Conservation (phyloP, 1,140 invertebrate genomes). For the Drosophila tani region DNA sequence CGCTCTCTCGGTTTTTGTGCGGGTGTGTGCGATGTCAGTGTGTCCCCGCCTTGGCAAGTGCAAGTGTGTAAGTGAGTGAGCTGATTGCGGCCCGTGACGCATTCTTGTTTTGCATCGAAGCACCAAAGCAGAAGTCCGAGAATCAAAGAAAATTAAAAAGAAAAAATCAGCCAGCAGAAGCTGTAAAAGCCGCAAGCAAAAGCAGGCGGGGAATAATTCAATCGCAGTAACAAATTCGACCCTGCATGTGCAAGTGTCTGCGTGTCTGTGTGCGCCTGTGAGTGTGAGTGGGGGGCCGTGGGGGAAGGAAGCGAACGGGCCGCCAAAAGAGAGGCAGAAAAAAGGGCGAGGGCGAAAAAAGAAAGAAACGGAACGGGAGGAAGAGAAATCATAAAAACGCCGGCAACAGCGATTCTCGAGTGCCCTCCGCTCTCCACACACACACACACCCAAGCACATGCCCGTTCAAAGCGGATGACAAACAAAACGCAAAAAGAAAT, state of each 20-base stretch:
- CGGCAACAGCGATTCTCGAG: slow-evolving; percentile 73
- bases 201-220: slow-evolving; percentile 9
- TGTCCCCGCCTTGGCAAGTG: slow-evolving; percentile 26
- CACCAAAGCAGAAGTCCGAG: slow-evolving; percentile 39
- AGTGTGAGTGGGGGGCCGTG: slow-evolving; percentile 31
- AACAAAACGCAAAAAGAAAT: slow-evolving; percentile 46
- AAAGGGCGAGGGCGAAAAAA: slow-evolving; percentile 70
- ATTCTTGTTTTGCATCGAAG: slow-evolving; percentile 77
- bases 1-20: slow-evolving; percentile 42
- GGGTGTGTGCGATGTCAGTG: slow-evolving; percentile 24
- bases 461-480: slow-evolving; percentile 42
- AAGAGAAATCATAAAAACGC: slow-evolving; percentile 71
- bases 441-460: slow-evolving; percentile 27
- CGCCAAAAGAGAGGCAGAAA: slow-evolving; percentile 34
- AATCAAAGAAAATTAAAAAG: slow-evolving; percentile 40
- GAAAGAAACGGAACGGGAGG: slow-evolving; percentile 35
- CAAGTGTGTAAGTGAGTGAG: slow-evolving; percentile 35
- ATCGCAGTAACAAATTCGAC: slow-evolving; percentile 32
- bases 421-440: slow-evolving; percentile 51
- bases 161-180: slow-evolving; percentile 29
- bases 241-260: slow-evolving; percentile 58
- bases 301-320: slow-evolving; percentile 51
- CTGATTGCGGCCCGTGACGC: slow-evolving; percentile 66
- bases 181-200: slow-evolving; percentile 34
- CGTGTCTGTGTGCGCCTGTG: slow-evolving; percentile 37